Conservation (phyloP, 2,888 invertebrate species). For the Hedya salicella region DNA sequence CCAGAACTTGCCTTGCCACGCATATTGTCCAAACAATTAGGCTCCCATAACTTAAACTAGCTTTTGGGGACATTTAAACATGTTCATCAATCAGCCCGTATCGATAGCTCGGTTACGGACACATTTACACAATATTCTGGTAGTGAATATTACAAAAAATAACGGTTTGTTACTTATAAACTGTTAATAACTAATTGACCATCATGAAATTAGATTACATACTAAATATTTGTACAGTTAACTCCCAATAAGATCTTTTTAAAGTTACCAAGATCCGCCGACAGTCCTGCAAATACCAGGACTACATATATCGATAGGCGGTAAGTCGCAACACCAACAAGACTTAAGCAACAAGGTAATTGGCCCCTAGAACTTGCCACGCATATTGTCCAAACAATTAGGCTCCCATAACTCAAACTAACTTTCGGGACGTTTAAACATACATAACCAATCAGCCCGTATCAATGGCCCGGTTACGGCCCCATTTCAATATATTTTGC, state of each 20-base stretch:
- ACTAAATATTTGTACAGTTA: too few relatives aligned
- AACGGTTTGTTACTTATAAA: too few relatives aligned
- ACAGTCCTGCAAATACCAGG: too few relatives aligned
- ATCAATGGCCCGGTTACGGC: neutral
- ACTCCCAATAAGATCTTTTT: too few relatives aligned
- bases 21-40: constrained; percentile 41
- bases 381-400: constrained; percentile 40
- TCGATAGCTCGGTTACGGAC: too few relatives aligned
- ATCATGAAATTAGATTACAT: too few relatives aligned
- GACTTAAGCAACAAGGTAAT: constrained; percentile 21
- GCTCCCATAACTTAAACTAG: constrained; percentile 31
- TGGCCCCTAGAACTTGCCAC: constrained; percentile 10
- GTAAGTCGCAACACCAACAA: constrained; percentile 8
- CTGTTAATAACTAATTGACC: too few relatives aligned
- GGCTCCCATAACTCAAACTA: constrained; percentile 31
- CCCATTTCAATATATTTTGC: too few relatives aligned
- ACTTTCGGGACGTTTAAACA: constrained; percentile 30
- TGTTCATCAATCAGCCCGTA: too few relatives aligned
- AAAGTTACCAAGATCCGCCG: too few relatives aligned
- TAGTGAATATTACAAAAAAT: too few relatives aligned
- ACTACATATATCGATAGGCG: constrained; percentile 3
- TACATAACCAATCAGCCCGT: constrained; percentile 30
- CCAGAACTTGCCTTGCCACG: constrained; percentile 6
- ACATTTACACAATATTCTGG: too few relatives aligned
- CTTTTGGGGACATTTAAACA: constrained; percentile 2